Conservation (phyloP, 2,888 invertebrate species). For the Pandemis heparana region DNA sequence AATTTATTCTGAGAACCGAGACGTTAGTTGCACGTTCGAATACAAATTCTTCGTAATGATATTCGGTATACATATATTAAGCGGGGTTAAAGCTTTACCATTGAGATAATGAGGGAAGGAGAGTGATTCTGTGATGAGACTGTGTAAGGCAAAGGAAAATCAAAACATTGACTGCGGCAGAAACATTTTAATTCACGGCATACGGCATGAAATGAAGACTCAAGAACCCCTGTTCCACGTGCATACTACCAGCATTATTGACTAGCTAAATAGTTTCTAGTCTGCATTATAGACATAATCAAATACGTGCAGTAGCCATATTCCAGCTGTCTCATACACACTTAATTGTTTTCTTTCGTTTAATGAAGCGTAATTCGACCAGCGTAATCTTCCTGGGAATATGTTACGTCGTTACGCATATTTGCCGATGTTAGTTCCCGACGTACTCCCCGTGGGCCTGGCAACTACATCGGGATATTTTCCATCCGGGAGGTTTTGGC, state of each 20-base stretch:
- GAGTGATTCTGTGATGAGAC: not conserved
- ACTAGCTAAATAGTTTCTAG: too few species aligned
- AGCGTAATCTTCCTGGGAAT: not conserved
- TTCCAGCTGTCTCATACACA: not conserved
- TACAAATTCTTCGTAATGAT: not conserved
- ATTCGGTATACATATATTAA: not conserved
- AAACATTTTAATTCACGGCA: too few species aligned
- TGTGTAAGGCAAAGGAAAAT: too few species aligned
- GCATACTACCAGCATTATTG: too few species aligned
- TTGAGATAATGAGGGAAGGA: not conserved
- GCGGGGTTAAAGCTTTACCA: too few species aligned
- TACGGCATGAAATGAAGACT: too few species aligned
- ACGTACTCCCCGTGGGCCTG: not conserved
- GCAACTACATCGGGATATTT: not conserved
- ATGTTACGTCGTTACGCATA: not conserved
- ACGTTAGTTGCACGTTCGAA: not conserved
- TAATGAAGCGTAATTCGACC: not conserved
- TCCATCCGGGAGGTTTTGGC: not conserved
- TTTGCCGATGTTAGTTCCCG: not conserved
- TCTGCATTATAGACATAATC: too few species aligned
- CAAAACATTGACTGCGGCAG: too few species aligned
- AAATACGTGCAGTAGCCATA: not conserved
- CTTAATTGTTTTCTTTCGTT: not conserved
- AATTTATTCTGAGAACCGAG: not conserved
- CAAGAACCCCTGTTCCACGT: too few species aligned